phyloP scores from a whole-genome alignment of 2,797 vertebrate genomes.

The Naso thynnoides region DNA sequence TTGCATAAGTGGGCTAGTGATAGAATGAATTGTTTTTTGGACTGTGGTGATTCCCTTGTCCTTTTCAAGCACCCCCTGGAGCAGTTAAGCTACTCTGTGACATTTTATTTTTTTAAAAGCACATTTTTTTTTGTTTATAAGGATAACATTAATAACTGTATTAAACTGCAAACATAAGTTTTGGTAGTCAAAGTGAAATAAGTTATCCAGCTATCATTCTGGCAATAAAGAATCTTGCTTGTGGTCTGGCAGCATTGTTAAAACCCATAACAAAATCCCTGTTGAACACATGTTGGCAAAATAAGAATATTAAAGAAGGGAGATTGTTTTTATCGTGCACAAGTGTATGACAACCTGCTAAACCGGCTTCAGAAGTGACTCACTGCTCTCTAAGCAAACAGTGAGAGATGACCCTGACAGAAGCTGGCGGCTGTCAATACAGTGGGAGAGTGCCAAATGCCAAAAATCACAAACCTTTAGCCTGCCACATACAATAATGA shows the following conservation, averaged over 20 bases:
- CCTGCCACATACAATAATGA: conserved; percentile 76
- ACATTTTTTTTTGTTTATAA: not conserved
- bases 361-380: conserved; percentile 16
- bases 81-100: not conserved
- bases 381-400: conserved; percentile 19
- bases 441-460: conserved; percentile 63
- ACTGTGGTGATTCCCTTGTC: not conserved
- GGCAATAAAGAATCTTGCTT: not conserved
- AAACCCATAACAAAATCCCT: not conserved
- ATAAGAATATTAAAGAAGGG: not conserved
- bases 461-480: conserved; percentile 77
- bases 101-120: not conserved
- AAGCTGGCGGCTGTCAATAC: conserved; percentile 66
- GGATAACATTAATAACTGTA: not conserved
- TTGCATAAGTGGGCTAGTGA: not conserved
- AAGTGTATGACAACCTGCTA: conserved; percentile 31
- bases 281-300: not conserved
- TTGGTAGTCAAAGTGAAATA: not conserved
- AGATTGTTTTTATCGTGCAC: not conserved
- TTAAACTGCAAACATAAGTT: not conserved
- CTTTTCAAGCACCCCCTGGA: not conserved
- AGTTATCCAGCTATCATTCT: not conserved
- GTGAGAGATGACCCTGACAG: conserved; percentile 25
- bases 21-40: too few relatives aligned
- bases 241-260: not conserved